Percentiles rank a stretch among this genome's conserved stretches.
Evolutionary conservation across 2,797 vertebrate species (phyloP).

Genomic region (Octomys mimax): DNA sequence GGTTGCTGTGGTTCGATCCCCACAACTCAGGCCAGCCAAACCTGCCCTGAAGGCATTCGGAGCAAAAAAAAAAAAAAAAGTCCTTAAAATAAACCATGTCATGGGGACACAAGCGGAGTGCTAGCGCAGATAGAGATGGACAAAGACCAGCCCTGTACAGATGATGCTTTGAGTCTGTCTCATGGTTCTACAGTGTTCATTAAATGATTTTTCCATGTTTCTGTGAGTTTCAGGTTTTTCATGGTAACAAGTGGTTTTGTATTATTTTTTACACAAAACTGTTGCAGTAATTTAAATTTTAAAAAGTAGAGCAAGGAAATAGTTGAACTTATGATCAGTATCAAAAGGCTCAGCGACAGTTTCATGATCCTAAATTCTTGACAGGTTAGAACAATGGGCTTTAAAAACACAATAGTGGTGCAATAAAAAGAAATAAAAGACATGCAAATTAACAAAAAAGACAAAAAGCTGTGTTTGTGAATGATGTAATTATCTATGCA

Average conservation of each 20-base stretch:
- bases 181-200: neutral
- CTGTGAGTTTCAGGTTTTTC: neutral
- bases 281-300: conserved; percentile 32
- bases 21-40: too few relatives aligned
- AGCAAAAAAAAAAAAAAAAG: too few relatives aligned
- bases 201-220: neutral
- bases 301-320: neutral
- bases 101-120: accelerated
- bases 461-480: conserved; percentile 7
- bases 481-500: conserved; percentile 22
- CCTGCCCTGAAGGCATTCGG: too few relatives aligned
- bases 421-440: conserved; percentile 30
- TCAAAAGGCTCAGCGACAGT: neutral
- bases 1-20: too few relatives aligned
- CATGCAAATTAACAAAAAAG: neutral
- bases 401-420: neutral
- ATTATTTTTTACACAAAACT: neutral
- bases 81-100: neutral
- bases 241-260: neutral
- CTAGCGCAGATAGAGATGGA: neutral
- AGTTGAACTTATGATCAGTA: conserved; percentile 3
- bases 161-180: neutral
- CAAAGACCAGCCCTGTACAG: neutral
- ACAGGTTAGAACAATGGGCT: conserved; percentile 16
- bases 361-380: conserved; percentile 31